These are phyloP conservation scores for Corythoichthys haematopterus DNA, from an alignment of 2,113 vertebrate genomes.

Conservation along the genomic window DNA sequence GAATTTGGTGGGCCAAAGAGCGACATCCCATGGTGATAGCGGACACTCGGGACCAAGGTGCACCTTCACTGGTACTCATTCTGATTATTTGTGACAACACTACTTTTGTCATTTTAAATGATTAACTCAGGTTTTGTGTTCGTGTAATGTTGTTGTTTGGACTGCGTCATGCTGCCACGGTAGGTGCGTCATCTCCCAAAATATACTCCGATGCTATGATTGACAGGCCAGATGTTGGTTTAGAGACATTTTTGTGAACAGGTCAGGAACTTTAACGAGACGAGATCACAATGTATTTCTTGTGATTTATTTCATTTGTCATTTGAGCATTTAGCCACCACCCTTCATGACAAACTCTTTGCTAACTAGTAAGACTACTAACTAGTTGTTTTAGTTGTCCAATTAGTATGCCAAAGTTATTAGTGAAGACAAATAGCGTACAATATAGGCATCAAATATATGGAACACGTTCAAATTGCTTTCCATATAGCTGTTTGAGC, in stretches of 20 bases:
- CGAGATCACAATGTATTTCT: too few species aligned
- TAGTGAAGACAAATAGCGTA: background rate
- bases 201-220: constrained; percentile 35
- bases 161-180: constrained; percentile 40
- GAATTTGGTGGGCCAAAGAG: constrained; percentile 55
- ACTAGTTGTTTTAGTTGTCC: background rate
- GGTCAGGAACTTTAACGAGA: constrained; percentile 17
- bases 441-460: background rate
- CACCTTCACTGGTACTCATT: background rate
- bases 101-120: background rate
- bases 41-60: constrained; percentile 2
- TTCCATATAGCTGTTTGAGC: background rate
- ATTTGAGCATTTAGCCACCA: too few species aligned
- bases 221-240: constrained; percentile 23
- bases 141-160: background rate
- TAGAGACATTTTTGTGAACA: constrained; percentile 18
- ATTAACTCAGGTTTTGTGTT: constrained; percentile 12
- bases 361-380: background rate
- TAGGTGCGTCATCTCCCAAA: constrained; percentile 60
- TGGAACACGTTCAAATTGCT: background rate
- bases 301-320: too few species aligned
- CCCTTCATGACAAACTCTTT: too few species aligned
- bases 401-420: background rate
- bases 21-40: constrained; percentile 56
- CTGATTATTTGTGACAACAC: background rate